phyloP scores from a whole-genome alignment of 2,797 vertebrate species.

The Rhinatrema bivittatum region DNA sequence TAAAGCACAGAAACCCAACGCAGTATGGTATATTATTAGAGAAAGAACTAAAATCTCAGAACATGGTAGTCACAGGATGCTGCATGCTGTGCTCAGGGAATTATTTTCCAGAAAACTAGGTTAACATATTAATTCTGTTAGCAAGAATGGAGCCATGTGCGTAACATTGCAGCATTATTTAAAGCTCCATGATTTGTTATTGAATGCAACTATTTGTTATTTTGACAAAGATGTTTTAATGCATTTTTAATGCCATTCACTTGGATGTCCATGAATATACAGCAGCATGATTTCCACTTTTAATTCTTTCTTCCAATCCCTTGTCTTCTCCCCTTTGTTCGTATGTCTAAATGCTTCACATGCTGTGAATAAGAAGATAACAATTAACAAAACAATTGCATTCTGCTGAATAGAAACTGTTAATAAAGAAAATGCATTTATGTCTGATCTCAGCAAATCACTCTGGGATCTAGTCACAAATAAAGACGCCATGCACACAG shows the following conservation, averaged over 20 bases:
- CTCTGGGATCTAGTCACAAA: conserved; percentile 16
- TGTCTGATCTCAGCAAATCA: conserved; percentile 28
- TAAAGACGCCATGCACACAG: conserved; percentile 7
- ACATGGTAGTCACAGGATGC: neutral
- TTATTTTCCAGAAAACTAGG: neutral
- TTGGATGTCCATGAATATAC: conserved; percentile 6
- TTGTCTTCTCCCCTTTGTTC: conserved; percentile 5
- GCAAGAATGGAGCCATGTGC: neutral
- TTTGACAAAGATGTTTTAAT: conserved; percentile 14
- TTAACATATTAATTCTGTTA: neutral
- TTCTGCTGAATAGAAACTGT: conserved; percentile 27
- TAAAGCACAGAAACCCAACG: neutral
- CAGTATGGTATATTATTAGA: neutral
- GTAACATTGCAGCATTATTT: neutral
- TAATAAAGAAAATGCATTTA: conserved; percentile 26
- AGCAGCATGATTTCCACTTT: neutral
- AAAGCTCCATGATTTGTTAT: neutral
- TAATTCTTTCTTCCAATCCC: conserved; percentile 1
- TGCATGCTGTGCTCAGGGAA: neutral
- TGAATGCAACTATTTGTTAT: neutral
- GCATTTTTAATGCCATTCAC: conserved; percentile 8
- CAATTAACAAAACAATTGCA: conserved; percentile 23
- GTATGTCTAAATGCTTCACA: conserved; percentile 12
- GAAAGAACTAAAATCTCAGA: accelerated
- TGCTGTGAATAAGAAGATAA: conserved; percentile 20